A percentile compares a stretch with the other conserved stretches of the same genome.
phyloP scores from a whole-genome alignment of 92 coral and sea anemone genomes.

The Epizoanthus rinbou region DNA sequence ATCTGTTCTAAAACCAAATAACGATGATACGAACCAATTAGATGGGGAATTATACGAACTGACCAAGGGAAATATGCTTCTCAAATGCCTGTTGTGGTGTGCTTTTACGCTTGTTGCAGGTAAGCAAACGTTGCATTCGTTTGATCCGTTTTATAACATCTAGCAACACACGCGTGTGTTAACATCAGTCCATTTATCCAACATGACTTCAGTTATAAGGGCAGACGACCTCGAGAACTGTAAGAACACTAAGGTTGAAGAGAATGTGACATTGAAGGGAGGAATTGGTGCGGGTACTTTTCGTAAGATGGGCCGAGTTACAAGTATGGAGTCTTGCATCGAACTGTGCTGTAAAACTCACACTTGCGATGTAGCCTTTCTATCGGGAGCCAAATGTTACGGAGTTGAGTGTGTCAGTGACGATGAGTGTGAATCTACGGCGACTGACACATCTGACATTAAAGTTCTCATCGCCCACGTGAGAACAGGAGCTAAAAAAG shows the following conservation, averaged over 20 bases:
- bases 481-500: conserved; percentile 88
- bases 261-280: conserved; percentile 94
- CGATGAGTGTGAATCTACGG: conserved; percentile 96
- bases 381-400: conserved; percentile 94
- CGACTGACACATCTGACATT: conserved; percentile 98
- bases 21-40: conserved; percentile 2
- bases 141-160: background rate
- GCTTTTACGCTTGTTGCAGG: conserved; percentile 34
- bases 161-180: conserved; percentile 6
- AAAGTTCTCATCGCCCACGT: conserved; percentile 98
- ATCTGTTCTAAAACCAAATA: background rate
- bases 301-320: conserved; percentile 92
- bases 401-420: conserved; percentile 99
- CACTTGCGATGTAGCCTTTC: conserved; percentile 96
- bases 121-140: background rate
- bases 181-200: conserved; percentile 14
- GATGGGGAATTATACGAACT: conserved; percentile 7
- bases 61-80: conserved; percentile 34
- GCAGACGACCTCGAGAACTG: conserved; percentile 82
- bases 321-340: conserved; percentile 96
- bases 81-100: conserved; percentile 44
- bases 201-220: conserved; percentile 30
- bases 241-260: conserved; percentile 92
- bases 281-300: conserved; percentile 99
- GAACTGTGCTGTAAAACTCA: conserved; percentile 95